Percentiles rank a stretch among this genome's conserved stretches.
Conservation (phyloP, 2,797 vertebrate genomes). For the Xerus rutilus region DNA sequence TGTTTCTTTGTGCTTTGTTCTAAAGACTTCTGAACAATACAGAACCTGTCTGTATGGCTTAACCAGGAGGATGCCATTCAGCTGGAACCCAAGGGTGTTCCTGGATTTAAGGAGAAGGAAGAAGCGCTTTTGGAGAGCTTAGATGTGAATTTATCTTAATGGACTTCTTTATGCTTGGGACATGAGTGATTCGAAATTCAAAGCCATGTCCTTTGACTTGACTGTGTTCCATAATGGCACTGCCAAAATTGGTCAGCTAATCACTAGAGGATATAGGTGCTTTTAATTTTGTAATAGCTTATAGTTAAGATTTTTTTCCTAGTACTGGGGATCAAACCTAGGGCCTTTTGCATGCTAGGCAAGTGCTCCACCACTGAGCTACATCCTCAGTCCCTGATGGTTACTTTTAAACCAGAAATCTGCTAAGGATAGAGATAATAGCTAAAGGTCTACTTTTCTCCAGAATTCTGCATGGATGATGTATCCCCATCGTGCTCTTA, state of each 20-base stretch:
- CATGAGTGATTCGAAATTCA: not conserved
- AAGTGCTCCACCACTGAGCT: no score
- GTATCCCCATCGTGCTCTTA: not conserved
- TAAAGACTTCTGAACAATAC: slow-evolving; percentile 36
- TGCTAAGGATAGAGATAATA: slow-evolving; percentile 3
- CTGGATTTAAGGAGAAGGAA: not conserved
- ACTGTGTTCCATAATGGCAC: not conserved
- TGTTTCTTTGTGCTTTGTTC: slow-evolving; percentile 66
- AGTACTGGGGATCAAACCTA: no score
- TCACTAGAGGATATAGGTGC: not conserved
- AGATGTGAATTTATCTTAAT: slow-evolving; percentile 12
- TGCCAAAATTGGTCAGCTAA: not conserved
- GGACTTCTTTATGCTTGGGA: not conserved
- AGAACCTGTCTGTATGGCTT: not conserved
- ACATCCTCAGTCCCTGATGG: not conserved
- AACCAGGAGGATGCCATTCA: slow-evolving; percentile 1
- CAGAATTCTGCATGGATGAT: not conserved
- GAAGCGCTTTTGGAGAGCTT: not conserved
- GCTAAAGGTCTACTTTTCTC: not conserved
- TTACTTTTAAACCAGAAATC: slow-evolving; percentile 47
- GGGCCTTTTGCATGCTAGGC: no score
- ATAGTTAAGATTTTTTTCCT: no score
- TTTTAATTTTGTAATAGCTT: slow-evolving; percentile 18
- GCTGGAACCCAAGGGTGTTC: not conserved
- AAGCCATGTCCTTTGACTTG: not conserved